Base-by-base conservation (phyloP, 2,888 invertebrate species). In the Ectemnius continuus region DNA sequence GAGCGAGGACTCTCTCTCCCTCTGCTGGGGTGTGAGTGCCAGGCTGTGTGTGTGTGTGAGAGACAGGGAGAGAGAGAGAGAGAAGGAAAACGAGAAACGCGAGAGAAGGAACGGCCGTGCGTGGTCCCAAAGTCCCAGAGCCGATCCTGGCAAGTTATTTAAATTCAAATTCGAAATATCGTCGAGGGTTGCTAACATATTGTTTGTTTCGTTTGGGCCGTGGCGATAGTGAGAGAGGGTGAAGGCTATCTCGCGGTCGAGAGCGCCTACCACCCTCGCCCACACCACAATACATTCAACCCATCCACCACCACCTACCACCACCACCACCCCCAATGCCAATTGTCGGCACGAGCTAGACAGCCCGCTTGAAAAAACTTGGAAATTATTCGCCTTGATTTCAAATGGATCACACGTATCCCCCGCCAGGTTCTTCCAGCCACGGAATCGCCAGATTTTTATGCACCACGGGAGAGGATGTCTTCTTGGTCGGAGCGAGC, bases 121-220 rank as follows among this genome's bases (percentile, higher is more conserved):
- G 85, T 86, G 83, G 90, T 91, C 91, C 91, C 91, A 89, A 79
- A 90, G 91, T 90, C 90, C 91, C 91, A 84, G 87, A 90, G 91
- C 90, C 90, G 91, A 91, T 91, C 89, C 90, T 90, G 88, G 90
- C 89, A 90, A 90, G 91, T 91, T 90, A 91, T 91, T 91, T 91
- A 91, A 91, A 91, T 91, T 91, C 91, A 91, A 91, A 91, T 91
- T 91, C 90, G 90, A 90, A 91, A 91, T 91, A 91, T 91, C 89
- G 89, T 86, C 89, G 90, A 88, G 91, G 90, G 90, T 89, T 88
- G 90, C 90, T 90, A 90, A 91, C 90, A 90, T 91, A 91, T 90
- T 91, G 90, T 91, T 91, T 91, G 91, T 90, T 90, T 90, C 89
- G 89, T 89, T 89, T 89, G 88, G 85, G 82, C 84, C 78, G 70